Percentiles rank a stretch among this genome's conserved stretches.
Conservation (phyloP, 2,797 vertebrate species). For the Alfaro cultratus region DNA sequence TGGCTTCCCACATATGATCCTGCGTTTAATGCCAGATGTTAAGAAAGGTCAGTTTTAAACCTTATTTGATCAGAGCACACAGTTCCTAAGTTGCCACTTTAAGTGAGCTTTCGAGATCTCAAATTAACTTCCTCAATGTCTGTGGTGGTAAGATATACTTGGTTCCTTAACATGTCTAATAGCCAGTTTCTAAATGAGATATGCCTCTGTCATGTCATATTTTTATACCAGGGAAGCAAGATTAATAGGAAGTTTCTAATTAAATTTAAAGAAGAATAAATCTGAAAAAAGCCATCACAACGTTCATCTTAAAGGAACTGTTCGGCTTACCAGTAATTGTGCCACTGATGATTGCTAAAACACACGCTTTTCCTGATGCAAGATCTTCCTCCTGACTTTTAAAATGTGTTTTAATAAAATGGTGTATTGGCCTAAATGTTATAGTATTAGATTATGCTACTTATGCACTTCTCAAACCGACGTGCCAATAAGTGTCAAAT, state of each 20-base stretch:
- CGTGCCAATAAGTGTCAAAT: background rate
- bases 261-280: background rate
- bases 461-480: background rate
- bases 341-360: background rate
- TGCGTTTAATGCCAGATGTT: background rate
- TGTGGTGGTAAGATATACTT: background rate
- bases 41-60: background rate
- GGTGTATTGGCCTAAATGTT: background rate
- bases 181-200: background rate
- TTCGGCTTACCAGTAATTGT: background rate
- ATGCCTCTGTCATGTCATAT: background rate
- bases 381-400: background rate
- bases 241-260: background rate
- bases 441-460: background rate
- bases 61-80: background rate
- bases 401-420: background rate
- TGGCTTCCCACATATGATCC: background rate
- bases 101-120: background rate
- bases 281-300: background rate
- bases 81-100: background rate
- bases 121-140: background rate
- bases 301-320: background rate
- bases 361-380: background rate
- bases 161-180: background rate
- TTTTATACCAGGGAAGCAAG: background rate